These are phyloP conservation scores for Pseudochirops corinnae DNA, from an alignment of 2,797 vertebrate species.

Conservation along the genomic window DNA sequence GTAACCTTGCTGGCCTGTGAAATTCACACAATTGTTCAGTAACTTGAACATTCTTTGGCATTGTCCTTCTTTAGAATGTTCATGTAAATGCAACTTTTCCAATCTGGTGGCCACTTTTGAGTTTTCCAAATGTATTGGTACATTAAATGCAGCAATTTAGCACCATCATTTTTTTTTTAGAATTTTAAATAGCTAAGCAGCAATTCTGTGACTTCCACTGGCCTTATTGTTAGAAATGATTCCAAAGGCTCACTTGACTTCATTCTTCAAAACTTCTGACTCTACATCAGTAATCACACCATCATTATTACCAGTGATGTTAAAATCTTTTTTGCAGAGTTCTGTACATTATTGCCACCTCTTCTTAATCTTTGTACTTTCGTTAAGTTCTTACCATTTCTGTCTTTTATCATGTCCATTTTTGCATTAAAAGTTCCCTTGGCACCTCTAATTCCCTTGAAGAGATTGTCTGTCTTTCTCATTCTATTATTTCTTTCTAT, in stretches of 20 bases:
- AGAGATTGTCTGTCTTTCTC: too few species aligned
- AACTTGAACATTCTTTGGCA: neutral
- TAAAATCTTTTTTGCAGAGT: neutral
- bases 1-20: neutral
- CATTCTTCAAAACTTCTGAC: neutral
- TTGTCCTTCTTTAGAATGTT: neutral
- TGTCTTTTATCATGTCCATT: too few species aligned
- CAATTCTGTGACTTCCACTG: neutral
- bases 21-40: neutral
- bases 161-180: neutral
- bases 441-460: too few species aligned
- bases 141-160: too few species aligned
- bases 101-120: neutral
- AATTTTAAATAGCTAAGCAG: neutral
- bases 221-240: neutral
- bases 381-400: too few species aligned
- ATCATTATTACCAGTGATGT: neutral
- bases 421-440: too few species aligned
- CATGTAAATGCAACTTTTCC: neutral
- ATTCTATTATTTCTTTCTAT: too few species aligned
- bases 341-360: neutral
- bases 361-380: neutral
- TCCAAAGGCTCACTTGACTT: neutral
- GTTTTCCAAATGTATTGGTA: too few species aligned
- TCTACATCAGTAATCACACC: neutral